Conservation (phyloP, 2,113 vertebrate genomes). For the Caranx melampygus region DNA sequence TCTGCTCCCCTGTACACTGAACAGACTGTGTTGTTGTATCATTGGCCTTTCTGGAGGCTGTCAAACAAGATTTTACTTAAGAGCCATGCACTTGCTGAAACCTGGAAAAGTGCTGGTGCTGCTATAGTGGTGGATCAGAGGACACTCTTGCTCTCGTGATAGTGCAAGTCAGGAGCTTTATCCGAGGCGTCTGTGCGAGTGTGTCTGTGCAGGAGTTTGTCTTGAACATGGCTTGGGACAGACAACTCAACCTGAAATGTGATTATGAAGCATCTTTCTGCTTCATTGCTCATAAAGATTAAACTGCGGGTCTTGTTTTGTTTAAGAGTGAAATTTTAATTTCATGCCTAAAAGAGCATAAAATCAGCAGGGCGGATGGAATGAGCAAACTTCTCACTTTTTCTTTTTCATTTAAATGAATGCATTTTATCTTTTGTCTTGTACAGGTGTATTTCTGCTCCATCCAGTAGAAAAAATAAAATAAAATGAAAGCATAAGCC, state of each 20-base stretch:
- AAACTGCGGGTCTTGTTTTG: background rate
- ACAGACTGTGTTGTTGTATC: background rate
- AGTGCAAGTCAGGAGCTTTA: slow-evolving; percentile 5
- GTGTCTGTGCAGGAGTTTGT: slow-evolving; percentile 34
- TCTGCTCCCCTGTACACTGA: background rate
- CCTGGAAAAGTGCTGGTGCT: background rate
- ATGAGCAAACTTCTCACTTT: slow-evolving; percentile 8
- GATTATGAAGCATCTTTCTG: slow-evolving; percentile 31
- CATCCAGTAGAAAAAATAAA: background rate
- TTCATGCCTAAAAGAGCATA: slow-evolving; percentile 51
- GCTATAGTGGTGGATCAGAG: background rate
- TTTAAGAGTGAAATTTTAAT: slow-evolving; percentile 53
- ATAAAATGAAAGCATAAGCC: background rate
- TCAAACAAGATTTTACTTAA: background rate
- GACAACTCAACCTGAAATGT: slow-evolving; percentile 19
- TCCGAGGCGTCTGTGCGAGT: slow-evolving; percentile 14
- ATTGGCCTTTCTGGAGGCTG: background rate
- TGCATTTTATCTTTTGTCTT: background rate
- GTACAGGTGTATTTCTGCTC: background rate
- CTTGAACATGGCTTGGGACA: background rate
- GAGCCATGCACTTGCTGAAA: background rate
- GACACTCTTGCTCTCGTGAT: background rate
- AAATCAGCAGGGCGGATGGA: slow-evolving; percentile 26
- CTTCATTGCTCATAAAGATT: slow-evolving; percentile 25
- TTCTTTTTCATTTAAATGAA: background rate